phyloP scores from a whole-genome alignment of 2,888 invertebrate species.

The Globia sparganii region DNA sequence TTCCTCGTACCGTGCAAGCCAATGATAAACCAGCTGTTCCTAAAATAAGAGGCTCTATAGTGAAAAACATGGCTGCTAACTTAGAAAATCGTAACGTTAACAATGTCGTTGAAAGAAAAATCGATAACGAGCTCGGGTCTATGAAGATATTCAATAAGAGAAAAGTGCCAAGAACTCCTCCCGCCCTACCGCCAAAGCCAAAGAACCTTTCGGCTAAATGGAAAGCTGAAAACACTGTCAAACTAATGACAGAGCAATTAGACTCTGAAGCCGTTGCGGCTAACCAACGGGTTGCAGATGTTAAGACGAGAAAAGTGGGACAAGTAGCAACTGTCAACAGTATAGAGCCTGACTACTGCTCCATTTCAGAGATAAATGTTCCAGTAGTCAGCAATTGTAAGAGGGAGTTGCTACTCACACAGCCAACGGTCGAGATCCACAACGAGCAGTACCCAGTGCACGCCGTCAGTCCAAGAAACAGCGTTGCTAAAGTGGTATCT shows the following conservation, averaged over 20 bases:
- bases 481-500: slow-evolving; percentile 86
- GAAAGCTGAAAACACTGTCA: slow-evolving; percentile 89
- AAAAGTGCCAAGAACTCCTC: slow-evolving; percentile 92
- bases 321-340: slow-evolving; percentile 87
- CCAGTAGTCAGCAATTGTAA: slow-evolving; percentile 91
- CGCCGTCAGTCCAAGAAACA: slow-evolving; percentile 82
- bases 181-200: slow-evolving; percentile 95
- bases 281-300: slow-evolving; percentile 91
- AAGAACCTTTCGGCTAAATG: slow-evolving; percentile 93
- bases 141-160: slow-evolving; percentile 89
- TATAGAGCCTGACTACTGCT: slow-evolving; percentile 94
- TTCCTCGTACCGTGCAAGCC: slow-evolving; percentile 76
- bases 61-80: slow-evolving; percentile 88
- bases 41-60: slow-evolving; percentile 88
- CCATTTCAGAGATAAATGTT: slow-evolving; percentile 94
- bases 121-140: slow-evolving; percentile 82
- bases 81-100: slow-evolving; percentile 86
- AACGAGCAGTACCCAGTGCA: slow-evolving; percentile 87
- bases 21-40: slow-evolving; percentile 80
- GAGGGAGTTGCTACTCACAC: slow-evolving; percentile 89
- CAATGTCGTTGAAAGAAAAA: slow-evolving; percentile 84
- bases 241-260: slow-evolving; percentile 84
- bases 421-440: slow-evolving; percentile 89
- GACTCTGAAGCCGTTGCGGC: slow-evolving; percentile 91
- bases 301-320: slow-evolving; percentile 89